Percentiles rank a stretch among this genome's conserved stretches.
Conservation (phyloP, 2,888 invertebrate genomes). For the Heliconius hortense region DNA sequence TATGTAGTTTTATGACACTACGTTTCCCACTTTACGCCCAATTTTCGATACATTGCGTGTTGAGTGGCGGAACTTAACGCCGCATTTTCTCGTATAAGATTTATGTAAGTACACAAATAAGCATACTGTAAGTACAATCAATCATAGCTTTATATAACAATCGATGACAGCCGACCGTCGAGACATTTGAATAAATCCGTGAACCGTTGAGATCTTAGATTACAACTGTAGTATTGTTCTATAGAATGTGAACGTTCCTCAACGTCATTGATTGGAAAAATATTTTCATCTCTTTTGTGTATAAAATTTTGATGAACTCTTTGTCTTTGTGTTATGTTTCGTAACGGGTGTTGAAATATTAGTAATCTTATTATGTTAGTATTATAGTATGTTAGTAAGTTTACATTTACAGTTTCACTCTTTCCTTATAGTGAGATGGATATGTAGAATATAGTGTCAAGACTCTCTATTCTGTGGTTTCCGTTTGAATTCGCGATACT, state of each 20-base stretch:
- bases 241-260: constrained; percentile 22
- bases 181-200: constrained; percentile 11
- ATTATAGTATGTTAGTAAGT: neutral
- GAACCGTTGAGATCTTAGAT: constrained; percentile 25
- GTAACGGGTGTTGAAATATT: neutral
- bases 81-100: neutral
- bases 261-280: constrained; percentile 30
- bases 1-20: no score
- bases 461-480: no score
- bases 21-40: neutral
- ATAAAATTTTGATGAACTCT: neutral
- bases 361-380: neutral
- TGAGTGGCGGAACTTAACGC: neutral
- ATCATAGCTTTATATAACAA: constrained; percentile 7
- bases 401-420: neutral
- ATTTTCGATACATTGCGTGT: neutral
- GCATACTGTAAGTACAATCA: neutral
- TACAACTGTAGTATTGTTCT: constrained; percentile 25
- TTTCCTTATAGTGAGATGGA: neutral
- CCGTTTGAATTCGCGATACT: no score
- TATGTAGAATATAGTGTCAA: no score
- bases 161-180: neutral
- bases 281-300: constrained; percentile 24
- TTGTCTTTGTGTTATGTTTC: neutral
- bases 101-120: neutral